Percentiles rank a stretch among this genome's conserved stretches.
Evolutionary conservation across 92 coral and sea anemone genomes (phyloP).

Genomic region (Epizoanthus ramosus): DNA sequence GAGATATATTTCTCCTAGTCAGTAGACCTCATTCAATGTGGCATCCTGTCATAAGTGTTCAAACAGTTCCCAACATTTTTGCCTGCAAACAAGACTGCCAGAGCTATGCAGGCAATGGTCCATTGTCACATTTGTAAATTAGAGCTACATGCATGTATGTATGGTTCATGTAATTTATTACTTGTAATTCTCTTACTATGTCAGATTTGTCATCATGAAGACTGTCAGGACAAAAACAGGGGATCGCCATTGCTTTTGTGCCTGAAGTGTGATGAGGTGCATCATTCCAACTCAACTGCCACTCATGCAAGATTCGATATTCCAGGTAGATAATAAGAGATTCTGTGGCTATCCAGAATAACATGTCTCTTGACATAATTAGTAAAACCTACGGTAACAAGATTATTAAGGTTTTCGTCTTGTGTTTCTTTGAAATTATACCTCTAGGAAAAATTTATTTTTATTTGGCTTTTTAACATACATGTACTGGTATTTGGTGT

Average conservation of each 20-base stretch:
- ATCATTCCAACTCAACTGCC: constrained; percentile 75
- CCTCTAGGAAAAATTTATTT: too few relatives aligned
- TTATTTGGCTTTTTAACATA: too few relatives aligned
- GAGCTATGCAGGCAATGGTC: too few relatives aligned
- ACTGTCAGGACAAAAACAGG: constrained; percentile 76
- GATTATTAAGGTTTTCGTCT: too few relatives aligned
- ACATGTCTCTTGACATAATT: neutral
- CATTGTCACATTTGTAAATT: neutral
- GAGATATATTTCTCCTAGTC: too few relatives aligned
- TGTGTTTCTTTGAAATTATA: too few relatives aligned
- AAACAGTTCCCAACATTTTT: too few relatives aligned
- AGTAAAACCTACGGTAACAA: too few relatives aligned
- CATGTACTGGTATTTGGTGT: too few relatives aligned
- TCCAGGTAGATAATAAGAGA: constrained; percentile 55
- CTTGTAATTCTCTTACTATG: neutral
- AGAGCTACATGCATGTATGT: neutral
- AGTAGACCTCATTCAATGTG: too few relatives aligned
- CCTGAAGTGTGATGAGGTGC: constrained; percentile 84
- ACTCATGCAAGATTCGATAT: constrained; percentile 91
- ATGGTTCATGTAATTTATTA: neutral
- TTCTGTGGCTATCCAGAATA: neutral
- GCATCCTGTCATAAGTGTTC: too few relatives aligned
- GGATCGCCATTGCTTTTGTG: constrained; percentile 84
- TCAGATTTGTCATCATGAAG: constrained; percentile 96
- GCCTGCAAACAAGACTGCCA: too few relatives aligned